Evolutionary conservation across 2,113 vertebrate species (phyloP).

Genomic region (Cyanocitta stelleri): DNA sequence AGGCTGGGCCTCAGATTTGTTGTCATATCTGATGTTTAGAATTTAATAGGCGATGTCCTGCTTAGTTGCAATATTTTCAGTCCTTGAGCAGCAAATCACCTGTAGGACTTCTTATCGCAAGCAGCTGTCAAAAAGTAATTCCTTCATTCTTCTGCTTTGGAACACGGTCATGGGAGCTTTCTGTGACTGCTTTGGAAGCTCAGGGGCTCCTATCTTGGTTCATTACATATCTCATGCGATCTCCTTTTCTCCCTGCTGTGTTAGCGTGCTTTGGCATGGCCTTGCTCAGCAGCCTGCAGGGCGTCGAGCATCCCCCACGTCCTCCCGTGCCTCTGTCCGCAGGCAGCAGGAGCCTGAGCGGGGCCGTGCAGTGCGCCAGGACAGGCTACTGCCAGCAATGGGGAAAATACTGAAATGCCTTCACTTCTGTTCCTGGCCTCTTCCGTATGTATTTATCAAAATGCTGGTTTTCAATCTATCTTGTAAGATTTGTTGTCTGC

Average conservation of each 20-base stretch:
- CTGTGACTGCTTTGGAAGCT: not conserved
- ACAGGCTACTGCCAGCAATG: fast-evolving
- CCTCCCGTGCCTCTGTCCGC: not conserved
- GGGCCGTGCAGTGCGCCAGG: fast-evolving
- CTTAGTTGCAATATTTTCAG: not conserved
- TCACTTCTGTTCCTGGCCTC: not conserved
- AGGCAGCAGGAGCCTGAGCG: fast-evolving
- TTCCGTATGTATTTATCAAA: fast-evolving
- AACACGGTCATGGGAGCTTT: fast-evolving
- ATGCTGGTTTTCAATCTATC: not conserved
- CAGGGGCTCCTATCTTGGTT: not conserved
- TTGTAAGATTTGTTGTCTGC: not conserved
- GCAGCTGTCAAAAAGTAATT: not conserved
- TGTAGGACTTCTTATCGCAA: not conserved
- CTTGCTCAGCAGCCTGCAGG: not conserved
- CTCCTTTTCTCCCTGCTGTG: not conserved
- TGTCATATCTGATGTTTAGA: not conserved
- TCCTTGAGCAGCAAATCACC: not conserved
- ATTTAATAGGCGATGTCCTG: not conserved
- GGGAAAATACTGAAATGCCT: fast-evolving
- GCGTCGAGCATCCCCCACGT: fast-evolving
- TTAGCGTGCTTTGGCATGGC: fast-evolving
- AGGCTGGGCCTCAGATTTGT: not conserved
- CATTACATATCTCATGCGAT: fast-evolving
- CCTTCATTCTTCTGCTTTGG: not conserved